Percentiles rank a stretch among this genome's conserved stretches.
Evolutionary conservation across 2,888 invertebrate species (phyloP).

Genomic region (Rhamnusium bicolor): DNA sequence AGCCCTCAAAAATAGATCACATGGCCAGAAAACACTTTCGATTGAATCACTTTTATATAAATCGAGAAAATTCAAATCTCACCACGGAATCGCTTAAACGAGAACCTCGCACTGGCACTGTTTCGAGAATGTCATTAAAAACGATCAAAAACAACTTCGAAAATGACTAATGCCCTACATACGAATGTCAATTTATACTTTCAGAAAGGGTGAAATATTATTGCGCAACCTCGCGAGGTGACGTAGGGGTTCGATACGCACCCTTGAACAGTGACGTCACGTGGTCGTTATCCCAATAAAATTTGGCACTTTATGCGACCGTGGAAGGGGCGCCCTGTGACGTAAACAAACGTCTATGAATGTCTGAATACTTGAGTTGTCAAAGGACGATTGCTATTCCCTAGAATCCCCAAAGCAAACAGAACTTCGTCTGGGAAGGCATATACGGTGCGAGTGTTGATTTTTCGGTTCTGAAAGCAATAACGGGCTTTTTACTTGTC

Average conservation of each 20-base stretch:
- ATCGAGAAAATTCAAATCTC: background rate
- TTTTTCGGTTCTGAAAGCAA: too few relatives aligned
- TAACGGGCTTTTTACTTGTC: too few relatives aligned
- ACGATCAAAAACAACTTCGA: constrained; percentile 1
- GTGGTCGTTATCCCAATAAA: constrained; percentile 5
- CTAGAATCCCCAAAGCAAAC: background rate
- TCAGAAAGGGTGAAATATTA: constrained; percentile 46
- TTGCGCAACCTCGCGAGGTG: constrained; percentile 52
- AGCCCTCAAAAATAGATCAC: constrained; percentile 35
- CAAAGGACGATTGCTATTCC: background rate
- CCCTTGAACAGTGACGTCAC: constrained; percentile 54
- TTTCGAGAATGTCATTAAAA: background rate
- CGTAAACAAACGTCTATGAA: background rate
- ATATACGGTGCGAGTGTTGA: too few relatives aligned
- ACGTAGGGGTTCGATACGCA: constrained; percentile 58
- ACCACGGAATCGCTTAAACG: background rate
- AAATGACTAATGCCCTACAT: constrained; percentile 41
- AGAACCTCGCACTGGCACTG: background rate
- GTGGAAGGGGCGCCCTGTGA: background rate
- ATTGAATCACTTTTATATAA: background rate
- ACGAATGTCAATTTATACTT: constrained; percentile 38
- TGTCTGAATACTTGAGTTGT: background rate
- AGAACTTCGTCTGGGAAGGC: too few relatives aligned
- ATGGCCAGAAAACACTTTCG: constrained; percentile 44
- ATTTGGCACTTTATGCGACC: background rate